A percentile compares a stretch with the other conserved stretches of the same genome.
These are phyloP conservation scores for Reticulitermes speratus DNA, from an alignment of 1,140 invertebrate species.

Conservation along the genomic window DNA sequence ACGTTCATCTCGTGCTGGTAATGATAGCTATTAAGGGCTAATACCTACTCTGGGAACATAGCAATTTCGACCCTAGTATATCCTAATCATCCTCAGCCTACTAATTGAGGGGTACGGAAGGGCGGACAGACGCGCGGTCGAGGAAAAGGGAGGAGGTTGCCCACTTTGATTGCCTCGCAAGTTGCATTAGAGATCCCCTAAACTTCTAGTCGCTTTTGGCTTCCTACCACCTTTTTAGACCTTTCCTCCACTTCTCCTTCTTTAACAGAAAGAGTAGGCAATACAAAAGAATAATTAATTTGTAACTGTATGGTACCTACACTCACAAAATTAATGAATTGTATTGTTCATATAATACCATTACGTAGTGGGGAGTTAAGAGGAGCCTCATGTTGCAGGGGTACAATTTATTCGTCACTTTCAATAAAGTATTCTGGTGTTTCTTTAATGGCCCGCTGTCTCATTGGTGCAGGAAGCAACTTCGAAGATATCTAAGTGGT, in stretches of 20 bases:
- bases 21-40: slow-evolving; percentile 18
- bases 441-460: neutral
- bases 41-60: slow-evolving; percentile 18
- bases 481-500: neutral
- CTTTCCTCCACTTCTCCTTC: neutral
- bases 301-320: neutral
- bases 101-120: slow-evolving; percentile 13
- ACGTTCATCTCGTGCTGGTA: slow-evolving; percentile 9
- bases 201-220: neutral
- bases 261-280: neutral
- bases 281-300: neutral
- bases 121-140: neutral
- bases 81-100: slow-evolving; percentile 10
- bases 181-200: neutral
- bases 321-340: neutral
- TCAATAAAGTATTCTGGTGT: neutral
- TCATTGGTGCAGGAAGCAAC: neutral
- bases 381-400: neutral
- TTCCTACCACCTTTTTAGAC: neutral
- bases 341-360: neutral
- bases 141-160: neutral
- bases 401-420: neutral
- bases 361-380: neutral
- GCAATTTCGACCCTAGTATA: slow-evolving; percentile 18
- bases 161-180: neutral